phyloP scores from a whole-genome alignment of 2,888 invertebrate genomes.

The Drosophila mimetica region DNA sequence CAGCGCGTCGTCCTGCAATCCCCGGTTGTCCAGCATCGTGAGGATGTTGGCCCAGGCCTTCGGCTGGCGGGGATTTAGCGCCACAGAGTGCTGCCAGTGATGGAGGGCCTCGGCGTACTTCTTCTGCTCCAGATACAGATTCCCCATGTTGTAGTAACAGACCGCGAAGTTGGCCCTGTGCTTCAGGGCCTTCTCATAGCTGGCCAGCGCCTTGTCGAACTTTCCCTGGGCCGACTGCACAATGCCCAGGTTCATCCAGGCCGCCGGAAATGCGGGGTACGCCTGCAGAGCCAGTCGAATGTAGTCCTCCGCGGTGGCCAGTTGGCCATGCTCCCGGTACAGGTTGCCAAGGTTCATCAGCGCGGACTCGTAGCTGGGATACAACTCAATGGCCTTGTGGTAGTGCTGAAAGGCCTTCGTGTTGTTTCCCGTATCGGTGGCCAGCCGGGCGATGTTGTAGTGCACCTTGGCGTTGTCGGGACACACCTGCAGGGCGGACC shows the following conservation, averaged over 20 bases:
- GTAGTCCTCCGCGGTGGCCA: constrained; percentile 95
- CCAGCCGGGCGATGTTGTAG: constrained; percentile 96
- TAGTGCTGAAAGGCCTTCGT: constrained; percentile 91
- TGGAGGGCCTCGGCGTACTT: constrained; percentile 90
- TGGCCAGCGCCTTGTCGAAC: constrained; percentile 89
- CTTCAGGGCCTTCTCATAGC: constrained; percentile 92
- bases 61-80: constrained; percentile 90
- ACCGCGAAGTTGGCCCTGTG: constrained; percentile 94
- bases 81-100: constrained; percentile 93
- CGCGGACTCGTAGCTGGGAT: constrained; percentile 97
- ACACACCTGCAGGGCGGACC: constrained; percentile 93
- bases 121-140: constrained; percentile 93
- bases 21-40: constrained; percentile 92
- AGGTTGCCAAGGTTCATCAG: constrained; percentile 97
- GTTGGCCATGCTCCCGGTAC: constrained; percentile 94
- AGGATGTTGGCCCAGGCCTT: constrained; percentile 97
- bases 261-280: constrained; percentile 93
- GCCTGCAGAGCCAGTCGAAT: constrained; percentile 89
- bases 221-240: constrained; percentile 91
- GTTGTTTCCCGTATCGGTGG: constrained; percentile 90
- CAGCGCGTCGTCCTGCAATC: constrained; percentile 89
- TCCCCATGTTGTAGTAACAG: constrained; percentile 97
- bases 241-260: constrained; percentile 99
- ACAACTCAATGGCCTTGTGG: constrained; percentile 91
- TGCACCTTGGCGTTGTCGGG: constrained; percentile 95